Conservation (phyloP, 2,888 invertebrate genomes). For the Dioctria rufipes region DNA sequence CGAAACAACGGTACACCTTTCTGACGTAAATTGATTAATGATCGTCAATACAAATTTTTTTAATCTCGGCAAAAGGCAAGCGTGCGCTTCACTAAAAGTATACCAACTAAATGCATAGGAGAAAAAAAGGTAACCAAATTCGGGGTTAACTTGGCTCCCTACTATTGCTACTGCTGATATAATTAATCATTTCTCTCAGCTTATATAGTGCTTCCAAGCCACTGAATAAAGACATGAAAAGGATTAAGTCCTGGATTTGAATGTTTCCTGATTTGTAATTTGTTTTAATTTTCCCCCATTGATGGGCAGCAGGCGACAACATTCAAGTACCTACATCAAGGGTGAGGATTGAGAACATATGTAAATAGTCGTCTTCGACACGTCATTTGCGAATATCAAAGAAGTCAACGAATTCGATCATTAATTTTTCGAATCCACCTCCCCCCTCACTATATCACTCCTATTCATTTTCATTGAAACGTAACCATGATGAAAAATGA, state of each 20-base stretch:
- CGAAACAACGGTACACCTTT: no score
- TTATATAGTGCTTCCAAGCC: not conserved
- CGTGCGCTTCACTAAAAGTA: no score
- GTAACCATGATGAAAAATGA: constrained; percentile 30
- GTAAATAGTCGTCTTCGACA: constrained; percentile 36
- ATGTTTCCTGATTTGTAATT: constrained; percentile 41
- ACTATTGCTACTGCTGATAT: no score
- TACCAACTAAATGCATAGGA: no score
- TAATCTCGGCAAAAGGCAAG: no score
- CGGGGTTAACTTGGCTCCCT: no score
- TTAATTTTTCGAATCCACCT: constrained; percentile 25
- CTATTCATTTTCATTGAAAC: not conserved
- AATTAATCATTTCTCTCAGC: constrained; percentile 32
- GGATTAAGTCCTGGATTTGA: constrained; percentile 34
- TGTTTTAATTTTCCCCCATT: constrained; percentile 18
- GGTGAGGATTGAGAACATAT: constrained; percentile 29
- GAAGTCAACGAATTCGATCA: constrained; percentile 26
- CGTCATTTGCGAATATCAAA: constrained; percentile 44
- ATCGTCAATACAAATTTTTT: no score
- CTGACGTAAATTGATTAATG: no score
- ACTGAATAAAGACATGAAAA: constrained; percentile 25
- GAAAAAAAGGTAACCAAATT: no score
- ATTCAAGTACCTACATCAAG: not conserved
- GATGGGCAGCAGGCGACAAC: not conserved
- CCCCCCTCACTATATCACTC: not conserved